These are phyloP conservation scores for Malurus alboscapulatus DNA, from an alignment of 2,113 vertebrate species.

Conservation along the genomic window DNA sequence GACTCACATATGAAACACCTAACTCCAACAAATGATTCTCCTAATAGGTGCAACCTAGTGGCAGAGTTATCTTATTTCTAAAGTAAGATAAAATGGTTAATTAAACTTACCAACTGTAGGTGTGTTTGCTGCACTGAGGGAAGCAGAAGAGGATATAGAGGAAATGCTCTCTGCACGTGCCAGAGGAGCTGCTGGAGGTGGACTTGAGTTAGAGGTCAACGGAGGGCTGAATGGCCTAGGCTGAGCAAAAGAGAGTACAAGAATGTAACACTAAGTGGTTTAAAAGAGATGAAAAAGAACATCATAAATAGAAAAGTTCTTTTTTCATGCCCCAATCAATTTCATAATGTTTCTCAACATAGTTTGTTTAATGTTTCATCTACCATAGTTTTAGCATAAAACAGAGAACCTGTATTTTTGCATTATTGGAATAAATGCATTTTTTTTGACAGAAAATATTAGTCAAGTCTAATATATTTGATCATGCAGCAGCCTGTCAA, in stretches of 20 bases:
- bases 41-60: not conserved
- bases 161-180: conserved; percentile 95
- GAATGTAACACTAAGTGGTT: not conserved
- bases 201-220: conserved; percentile 84
- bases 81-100: not conserved
- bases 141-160: conserved; percentile 92
- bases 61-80: not conserved
- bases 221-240: conserved; percentile 93
- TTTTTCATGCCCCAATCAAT: not conserved
- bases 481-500: not conserved
- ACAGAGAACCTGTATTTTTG: not conserved
- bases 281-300: not conserved
- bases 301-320: not conserved
- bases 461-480: not conserved
- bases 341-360: not conserved
- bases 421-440: not conserved
- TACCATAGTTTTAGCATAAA: not conserved
- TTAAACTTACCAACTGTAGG: conserved; percentile 89
- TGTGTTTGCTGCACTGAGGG: conserved; percentile 91
- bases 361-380: not conserved
- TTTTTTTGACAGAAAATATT: not conserved
- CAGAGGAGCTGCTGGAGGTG: conserved; percentile 86
- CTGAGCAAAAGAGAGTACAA: conserved; percentile 69
- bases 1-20: not conserved
- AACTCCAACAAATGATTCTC: not conserved